phyloP scores from a whole-genome alignment of 2,888 invertebrate species.

The Lycocerus yunnanus region DNA sequence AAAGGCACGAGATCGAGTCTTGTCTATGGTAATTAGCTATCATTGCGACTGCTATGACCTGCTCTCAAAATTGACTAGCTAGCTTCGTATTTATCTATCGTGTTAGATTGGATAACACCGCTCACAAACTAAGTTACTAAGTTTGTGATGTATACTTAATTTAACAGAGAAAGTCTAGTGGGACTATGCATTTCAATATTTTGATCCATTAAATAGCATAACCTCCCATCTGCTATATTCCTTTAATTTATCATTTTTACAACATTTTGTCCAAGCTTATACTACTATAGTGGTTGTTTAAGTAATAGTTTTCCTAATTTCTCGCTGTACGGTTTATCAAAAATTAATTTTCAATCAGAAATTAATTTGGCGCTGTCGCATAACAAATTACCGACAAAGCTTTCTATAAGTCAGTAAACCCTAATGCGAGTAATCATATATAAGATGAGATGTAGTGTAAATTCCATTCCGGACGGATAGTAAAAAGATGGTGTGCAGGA shows the following conservation, averaged over 20 bases:
- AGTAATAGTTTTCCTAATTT: not conserved
- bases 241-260: not conserved
- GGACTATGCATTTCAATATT: not conserved
- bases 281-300: not conserved
- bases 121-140: not conserved
- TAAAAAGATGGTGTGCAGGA: not conserved
- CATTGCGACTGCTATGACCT: not conserved
- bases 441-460: not conserved
- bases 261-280: not conserved
- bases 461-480: not conserved
- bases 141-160: not conserved
- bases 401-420: not conserved
- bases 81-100: not conserved
- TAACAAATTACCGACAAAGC: not conserved
- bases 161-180: not conserved
- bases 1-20: not conserved
- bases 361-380: not conserved
- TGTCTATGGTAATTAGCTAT: not conserved
- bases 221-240: not conserved
- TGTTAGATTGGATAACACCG: not conserved
- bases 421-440: not conserved
- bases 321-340: not conserved
- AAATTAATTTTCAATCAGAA: not conserved
- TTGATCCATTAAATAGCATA: not conserved
- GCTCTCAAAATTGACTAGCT: not conserved